A percentile compares a stretch with the other conserved stretches of the same genome.
Evolutionary conservation across 30 jellyfish, hydroid and myxozoan species (phyloP).

Genomic region (Nemopilema nomurai): DNA sequence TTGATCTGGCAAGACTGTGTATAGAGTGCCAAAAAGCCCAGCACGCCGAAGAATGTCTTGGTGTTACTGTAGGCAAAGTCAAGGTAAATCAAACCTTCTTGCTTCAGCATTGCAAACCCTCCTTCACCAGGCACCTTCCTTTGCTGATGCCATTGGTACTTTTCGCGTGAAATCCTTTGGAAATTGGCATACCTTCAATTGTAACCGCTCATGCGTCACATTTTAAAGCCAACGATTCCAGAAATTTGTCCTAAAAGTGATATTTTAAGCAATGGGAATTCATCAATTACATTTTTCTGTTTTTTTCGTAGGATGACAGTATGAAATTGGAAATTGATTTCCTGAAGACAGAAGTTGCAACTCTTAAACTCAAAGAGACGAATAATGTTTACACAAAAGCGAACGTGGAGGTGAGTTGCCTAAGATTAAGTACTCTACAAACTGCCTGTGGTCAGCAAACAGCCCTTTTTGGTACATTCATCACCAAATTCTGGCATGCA

Average conservation of each 20-base stretch:
- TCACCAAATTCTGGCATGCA: no score
- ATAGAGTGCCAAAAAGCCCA: slow-evolving; percentile 44
- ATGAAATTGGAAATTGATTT: slow-evolving; percentile 55
- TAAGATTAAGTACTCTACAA: no score
- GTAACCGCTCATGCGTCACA: no score
- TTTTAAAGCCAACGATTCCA: no score
- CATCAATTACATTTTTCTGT: no score
- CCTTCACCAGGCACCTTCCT: no score
- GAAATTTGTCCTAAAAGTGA: no score
- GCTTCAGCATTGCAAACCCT: no score
- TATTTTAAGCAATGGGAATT: no score
- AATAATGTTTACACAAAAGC: slow-evolving; percentile 61
- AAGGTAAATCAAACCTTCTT: slow-evolving; percentile 23
- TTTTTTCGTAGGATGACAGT: slow-evolving; percentile 50
- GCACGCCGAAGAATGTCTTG: slow-evolving; percentile 64
- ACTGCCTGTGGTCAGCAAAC: no score
- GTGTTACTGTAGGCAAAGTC: slow-evolving; percentile 27
- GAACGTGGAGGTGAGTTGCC: slow-evolving; percentile 63
- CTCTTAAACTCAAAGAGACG: slow-evolving; percentile 55
- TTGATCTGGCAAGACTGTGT: slow-evolving; percentile 70
- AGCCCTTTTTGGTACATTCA: no score
- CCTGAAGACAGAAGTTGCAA: slow-evolving; percentile 58
- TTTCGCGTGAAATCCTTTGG: background rate
- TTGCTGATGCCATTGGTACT: no score
- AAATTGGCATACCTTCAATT: background rate